phyloP scores from a whole-genome alignment of 2,888 invertebrate species.

The Ypsolopha scabrella region DNA sequence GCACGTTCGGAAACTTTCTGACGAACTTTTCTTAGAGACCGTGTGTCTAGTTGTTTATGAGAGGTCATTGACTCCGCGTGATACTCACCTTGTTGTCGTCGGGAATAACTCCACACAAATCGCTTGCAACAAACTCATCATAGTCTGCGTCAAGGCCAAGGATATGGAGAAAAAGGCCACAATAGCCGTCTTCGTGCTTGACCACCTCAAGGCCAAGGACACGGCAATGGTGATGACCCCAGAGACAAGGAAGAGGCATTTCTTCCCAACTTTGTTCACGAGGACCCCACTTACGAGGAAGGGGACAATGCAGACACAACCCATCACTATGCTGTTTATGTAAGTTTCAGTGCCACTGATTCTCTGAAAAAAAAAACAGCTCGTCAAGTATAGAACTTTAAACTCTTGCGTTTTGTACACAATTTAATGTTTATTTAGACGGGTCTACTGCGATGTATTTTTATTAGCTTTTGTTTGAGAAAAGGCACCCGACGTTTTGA shows the following conservation, averaged over 20 bases:
- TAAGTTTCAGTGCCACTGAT: slow-evolving; percentile 43
- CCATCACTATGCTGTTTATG: slow-evolving; percentile 44
- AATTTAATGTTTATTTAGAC: too few relatives aligned
- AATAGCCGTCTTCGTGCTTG: slow-evolving; percentile 25
- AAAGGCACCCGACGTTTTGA: too few relatives aligned
- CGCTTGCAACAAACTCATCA: slow-evolving; percentile 33
- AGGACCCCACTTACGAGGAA: slow-evolving; percentile 31
- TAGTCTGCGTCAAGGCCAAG: slow-evolving; percentile 26
- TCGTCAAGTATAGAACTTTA: too few relatives aligned
- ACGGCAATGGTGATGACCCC: slow-evolving; percentile 13
- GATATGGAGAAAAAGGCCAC: slow-evolving; percentile 31
- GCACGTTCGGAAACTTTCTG: too few relatives aligned
- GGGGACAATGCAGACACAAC: slow-evolving; percentile 29
- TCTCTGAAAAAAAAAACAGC: slow-evolving; percentile 21
- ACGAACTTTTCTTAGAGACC: too few relatives aligned
- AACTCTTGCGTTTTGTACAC: too few relatives aligned
- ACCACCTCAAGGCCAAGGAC: slow-evolving; percentile 29
- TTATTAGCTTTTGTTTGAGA: too few relatives aligned
- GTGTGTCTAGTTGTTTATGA: too few relatives aligned
- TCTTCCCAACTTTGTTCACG: slow-evolving; percentile 43
- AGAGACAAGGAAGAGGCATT: slow-evolving; percentile 22
- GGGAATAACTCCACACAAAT: slow-evolving; percentile 38
- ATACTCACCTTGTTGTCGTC: slow-evolving; percentile 33
- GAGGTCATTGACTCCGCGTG: too few relatives aligned
- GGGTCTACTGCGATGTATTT: too few relatives aligned